These are phyloP conservation scores for Apaloderma vittatum DNA, from an alignment of 2,113 vertebrate species.

Conservation along the genomic window DNA sequence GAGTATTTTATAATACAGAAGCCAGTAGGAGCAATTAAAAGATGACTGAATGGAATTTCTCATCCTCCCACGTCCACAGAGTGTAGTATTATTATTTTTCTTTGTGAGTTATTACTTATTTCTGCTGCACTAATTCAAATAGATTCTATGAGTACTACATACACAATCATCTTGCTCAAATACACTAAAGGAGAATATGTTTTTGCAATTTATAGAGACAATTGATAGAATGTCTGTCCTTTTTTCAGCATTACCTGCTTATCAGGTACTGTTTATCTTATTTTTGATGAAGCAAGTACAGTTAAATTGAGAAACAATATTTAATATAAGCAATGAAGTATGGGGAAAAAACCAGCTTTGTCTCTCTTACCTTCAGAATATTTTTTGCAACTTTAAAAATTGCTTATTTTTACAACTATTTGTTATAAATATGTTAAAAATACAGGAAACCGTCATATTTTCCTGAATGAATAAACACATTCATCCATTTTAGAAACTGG, in stretches of 20 bases:
- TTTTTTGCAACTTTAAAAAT: background rate
- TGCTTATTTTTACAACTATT: background rate
- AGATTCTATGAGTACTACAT: background rate
- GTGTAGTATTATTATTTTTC: background rate
- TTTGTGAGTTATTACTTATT: background rate
- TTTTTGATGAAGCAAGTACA: background rate
- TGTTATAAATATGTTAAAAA: background rate
- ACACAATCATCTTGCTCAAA: constrained; percentile 3
- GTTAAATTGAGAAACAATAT: background rate
- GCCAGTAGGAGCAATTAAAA: background rate
- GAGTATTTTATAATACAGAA: constrained; percentile 8
- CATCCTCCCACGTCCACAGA: background rate
- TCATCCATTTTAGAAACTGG: background rate
- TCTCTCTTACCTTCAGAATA: background rate
- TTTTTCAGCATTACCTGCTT: background rate
- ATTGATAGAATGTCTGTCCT: background rate
- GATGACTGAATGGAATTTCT: background rate
- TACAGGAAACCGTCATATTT: background rate
- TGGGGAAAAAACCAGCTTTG: background rate
- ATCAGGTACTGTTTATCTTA: background rate
- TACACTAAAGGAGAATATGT: background rate
- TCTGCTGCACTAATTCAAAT: constrained; percentile 5
- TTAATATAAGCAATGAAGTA: background rate
- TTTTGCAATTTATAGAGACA: background rate
- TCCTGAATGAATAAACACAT: background rate